A percentile compares a stretch with the other conserved stretches of the same genome.
These are phyloP conservation scores for Solea solea DNA, from an alignment of 2,113 vertebrate species.

Conservation along the genomic window DNA sequence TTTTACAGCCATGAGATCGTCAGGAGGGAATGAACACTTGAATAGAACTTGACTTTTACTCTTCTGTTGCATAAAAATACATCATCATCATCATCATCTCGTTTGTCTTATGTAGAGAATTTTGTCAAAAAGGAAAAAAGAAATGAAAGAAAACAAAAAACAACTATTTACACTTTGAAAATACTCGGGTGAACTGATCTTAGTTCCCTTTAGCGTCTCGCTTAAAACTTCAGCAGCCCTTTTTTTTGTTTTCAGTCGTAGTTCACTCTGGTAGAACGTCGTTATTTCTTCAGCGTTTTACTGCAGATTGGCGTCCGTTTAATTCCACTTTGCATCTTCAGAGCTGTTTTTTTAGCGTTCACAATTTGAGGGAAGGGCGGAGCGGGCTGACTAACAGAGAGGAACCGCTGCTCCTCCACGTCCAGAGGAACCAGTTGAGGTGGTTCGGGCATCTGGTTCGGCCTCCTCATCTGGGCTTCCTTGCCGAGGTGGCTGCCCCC, in stretches of 20 bases:
- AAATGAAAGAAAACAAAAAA: background rate
- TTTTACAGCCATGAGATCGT: constrained; percentile 43
- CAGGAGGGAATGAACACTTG: constrained; percentile 70
- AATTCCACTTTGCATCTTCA: background rate
- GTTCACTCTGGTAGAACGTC: constrained; percentile 9
- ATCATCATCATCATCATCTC: constrained; percentile 42
- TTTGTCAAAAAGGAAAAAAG: constrained; percentile 30
- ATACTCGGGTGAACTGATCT: constrained; percentile 59
- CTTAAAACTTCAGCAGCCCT: constrained; percentile 51
- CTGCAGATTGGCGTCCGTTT: background rate
- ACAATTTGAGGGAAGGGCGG: too few relatives aligned
- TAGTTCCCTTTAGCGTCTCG: constrained; percentile 45
- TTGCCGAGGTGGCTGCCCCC: too few relatives aligned
- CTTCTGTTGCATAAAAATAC: constrained; percentile 78
- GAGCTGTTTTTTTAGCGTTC: too few relatives aligned
- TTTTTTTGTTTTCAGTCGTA: constrained; percentile 7
- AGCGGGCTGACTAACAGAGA: too few relatives aligned
- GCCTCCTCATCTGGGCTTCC: too few relatives aligned
- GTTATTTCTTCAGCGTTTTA: background rate
- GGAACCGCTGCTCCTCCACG: too few relatives aligned
- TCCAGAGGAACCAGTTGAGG: too few relatives aligned
- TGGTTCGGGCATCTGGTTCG: too few relatives aligned
- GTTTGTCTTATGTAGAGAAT: constrained; percentile 48
- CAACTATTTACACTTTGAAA: constrained; percentile 74
- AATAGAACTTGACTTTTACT: constrained; percentile 59